Evolutionary conservation across 1,140 invertebrate species (phyloP), one percentile per base, ranked within the genome.

Genomic region (Nomia melanderi): DNA sequence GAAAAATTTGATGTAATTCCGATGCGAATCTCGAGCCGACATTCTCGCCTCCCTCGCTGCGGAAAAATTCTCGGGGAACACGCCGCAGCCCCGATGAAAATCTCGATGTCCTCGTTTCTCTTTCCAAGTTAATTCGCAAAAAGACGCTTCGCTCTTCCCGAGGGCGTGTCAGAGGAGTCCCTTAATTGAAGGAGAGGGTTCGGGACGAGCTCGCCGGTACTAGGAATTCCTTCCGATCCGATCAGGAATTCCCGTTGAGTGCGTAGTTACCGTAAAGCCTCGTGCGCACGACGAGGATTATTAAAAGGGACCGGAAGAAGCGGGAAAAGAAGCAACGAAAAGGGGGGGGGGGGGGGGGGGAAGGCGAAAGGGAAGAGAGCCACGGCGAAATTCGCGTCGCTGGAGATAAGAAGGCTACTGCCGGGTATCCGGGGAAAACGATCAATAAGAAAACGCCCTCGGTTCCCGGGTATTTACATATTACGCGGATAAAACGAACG

Each of bases 251-350:
- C 29, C 17, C 11, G 31, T 20, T 11, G 20, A 33, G 44, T 47
- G 44, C 64, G 41, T 47, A 23, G 20, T 50, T 66, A 31, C 8
- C 44, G 29, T 50, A 50, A 66, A 50, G 33, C 41, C 64, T 31
- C 27, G 41, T 20, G 31, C 29, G 27, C 14, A 2, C 50, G 50
- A n/a, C 27, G 12, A 57, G 31, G 27, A 57, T 31, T 31, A 57
- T 57, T 31, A 50, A 7, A 31, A 31, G n/a, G 20, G 17, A 50
- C n/a, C n/a, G n/a, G 64, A 7, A n/a, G n/a, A 29, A 33, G 50
- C 20, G n/a, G n/a, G n/a, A n/a, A n/a, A n/a, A n/a, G n/a, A n/a
- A n/a, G n/a, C n/a, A n/a, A n/a, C n/a, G n/a, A n/a, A n/a, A n/a
- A n/a, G n/a, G n/a, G n/a, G n/a, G n/a, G n/a, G n/a, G n/a, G n/a